Conservation (phyloP, 1,140 invertebrate genomes). For the Wasmannia auropunctata region DNA sequence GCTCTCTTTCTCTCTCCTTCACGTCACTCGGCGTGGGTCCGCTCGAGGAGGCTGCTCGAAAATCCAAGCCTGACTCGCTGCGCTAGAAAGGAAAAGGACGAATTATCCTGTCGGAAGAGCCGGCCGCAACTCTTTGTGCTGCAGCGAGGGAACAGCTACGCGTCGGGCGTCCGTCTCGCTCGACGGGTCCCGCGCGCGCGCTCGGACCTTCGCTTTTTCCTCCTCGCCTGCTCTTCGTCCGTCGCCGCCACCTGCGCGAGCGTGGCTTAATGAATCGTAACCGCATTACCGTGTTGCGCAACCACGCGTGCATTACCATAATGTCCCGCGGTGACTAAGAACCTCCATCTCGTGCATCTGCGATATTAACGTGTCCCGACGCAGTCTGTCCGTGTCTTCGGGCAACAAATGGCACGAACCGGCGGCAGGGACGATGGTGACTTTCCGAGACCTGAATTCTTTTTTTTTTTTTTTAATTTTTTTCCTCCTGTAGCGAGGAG, state of each 20-base stretch:
- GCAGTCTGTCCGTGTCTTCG: slow-evolving; percentile 13
- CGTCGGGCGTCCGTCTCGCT: slow-evolving; percentile 70
- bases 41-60: slow-evolving; percentile 54
- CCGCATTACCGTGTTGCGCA: slow-evolving; percentile 62
- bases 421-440: not conserved
- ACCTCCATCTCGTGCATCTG: slow-evolving; percentile 50
- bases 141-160: slow-evolving; percentile 29
- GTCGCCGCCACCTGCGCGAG: slow-evolving; percentile 32
- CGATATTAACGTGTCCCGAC: slow-evolving; percentile 51
- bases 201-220: slow-evolving; percentile 33
- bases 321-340: slow-evolving; percentile 62
- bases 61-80: slow-evolving; percentile 50
- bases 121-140: slow-evolving; percentile 1
- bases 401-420: slow-evolving; percentile 7
- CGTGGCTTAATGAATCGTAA: slow-evolving; percentile 68
- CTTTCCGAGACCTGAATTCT: not conserved
- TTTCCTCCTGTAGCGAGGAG: not conserved
- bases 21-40: slow-evolving; percentile 26
- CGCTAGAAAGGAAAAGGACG: slow-evolving; percentile 66
- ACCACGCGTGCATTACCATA: slow-evolving; percentile 53
- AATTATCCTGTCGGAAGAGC: slow-evolving; percentile 72
- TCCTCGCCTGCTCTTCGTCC: not conserved
- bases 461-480: not conserved
- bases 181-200: slow-evolving; percentile 47
- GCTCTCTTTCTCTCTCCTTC: slow-evolving; percentile 52